phyloP scores from a whole-genome alignment of 1,140 invertebrate genomes.

The Trichonephila inaurata region DNA sequence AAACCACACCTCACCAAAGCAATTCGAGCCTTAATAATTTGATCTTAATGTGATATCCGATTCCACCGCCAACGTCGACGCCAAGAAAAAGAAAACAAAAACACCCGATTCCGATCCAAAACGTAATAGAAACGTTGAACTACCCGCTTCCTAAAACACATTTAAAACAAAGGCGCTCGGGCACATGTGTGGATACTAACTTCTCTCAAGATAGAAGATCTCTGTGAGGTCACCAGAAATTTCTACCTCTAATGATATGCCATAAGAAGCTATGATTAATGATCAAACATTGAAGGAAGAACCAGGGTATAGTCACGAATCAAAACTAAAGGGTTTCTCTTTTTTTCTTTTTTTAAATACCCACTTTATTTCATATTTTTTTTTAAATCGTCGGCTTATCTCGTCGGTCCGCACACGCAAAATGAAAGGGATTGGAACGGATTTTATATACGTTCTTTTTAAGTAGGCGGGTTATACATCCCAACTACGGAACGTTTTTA shows the following conservation, averaged over 20 bases:
- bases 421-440: slow-evolving; percentile 26
- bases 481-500: background rate
- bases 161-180: background rate
- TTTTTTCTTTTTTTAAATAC: slow-evolving; percentile 19
- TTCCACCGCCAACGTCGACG: background rate
- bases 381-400: slow-evolving; percentile 45
- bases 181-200: background rate
- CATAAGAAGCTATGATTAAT: slow-evolving; percentile 60
- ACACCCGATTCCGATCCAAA: background rate
- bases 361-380: background rate
- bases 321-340: slow-evolving; percentile 25
- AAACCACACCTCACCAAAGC: background rate
- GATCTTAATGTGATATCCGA: background rate
- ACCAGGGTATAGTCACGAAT: slow-evolving; percentile 37
- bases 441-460: background rate
- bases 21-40: slow-evolving; percentile 8
- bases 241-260: slow-evolving; percentile 56
- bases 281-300: background rate
- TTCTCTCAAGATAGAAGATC: background rate
- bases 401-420: slow-evolving; percentile 1
- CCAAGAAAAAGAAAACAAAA: background rate
- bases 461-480: slow-evolving; percentile 23
- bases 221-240: background rate
- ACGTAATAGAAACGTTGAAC: slow-evolving; percentile 14
- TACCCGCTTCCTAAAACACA: background rate